These are phyloP conservation scores for Frankliniella intonsa DNA, from an alignment of 2,888 invertebrate species.

Conservation along the genomic window DNA sequence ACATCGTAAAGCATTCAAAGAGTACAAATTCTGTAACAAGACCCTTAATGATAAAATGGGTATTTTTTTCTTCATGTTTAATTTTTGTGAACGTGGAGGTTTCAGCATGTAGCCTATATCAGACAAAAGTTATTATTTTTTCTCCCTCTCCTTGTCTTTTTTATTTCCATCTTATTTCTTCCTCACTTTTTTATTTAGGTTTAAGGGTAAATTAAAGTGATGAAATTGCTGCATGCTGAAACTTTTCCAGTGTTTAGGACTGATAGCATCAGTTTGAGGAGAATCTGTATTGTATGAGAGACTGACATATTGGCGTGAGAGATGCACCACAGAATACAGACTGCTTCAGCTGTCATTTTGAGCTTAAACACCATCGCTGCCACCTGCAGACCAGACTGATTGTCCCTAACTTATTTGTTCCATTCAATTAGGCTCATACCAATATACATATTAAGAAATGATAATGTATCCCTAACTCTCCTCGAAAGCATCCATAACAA, in stretches of 20 bases:
- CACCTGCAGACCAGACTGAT: constrained; percentile 16
- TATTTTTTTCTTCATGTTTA: constrained; percentile 19
- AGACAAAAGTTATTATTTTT: constrained; percentile 23
- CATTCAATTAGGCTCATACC: constrained; percentile 6
- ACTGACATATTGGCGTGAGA: constrained; percentile 22
- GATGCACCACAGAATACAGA: not conserved
- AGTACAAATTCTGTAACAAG: constrained; percentile 27
- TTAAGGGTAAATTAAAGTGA: constrained; percentile 27
- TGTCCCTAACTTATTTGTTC: constrained; percentile 25
- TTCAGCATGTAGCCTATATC: constrained; percentile 20
- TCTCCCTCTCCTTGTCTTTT: not conserved
- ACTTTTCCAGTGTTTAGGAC: constrained; percentile 21
- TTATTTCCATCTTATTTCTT: constrained; percentile 25
- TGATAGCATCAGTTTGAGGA: constrained; percentile 26
- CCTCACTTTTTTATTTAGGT: constrained; percentile 27
- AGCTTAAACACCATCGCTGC: constrained; percentile 2
- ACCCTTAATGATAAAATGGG: constrained; percentile 26
- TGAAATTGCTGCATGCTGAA: constrained; percentile 20
- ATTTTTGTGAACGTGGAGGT: constrained; percentile 18
- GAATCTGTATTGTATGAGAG: constrained; percentile 26
- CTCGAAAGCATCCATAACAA: not conserved
- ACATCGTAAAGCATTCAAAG: constrained; percentile 4
- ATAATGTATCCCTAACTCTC: not conserved
- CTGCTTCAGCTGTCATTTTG: not conserved
- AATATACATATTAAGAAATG: not conserved